phyloP scores from a whole-genome alignment of 2,888 invertebrate species.

The Aphodius granarius region DNA sequence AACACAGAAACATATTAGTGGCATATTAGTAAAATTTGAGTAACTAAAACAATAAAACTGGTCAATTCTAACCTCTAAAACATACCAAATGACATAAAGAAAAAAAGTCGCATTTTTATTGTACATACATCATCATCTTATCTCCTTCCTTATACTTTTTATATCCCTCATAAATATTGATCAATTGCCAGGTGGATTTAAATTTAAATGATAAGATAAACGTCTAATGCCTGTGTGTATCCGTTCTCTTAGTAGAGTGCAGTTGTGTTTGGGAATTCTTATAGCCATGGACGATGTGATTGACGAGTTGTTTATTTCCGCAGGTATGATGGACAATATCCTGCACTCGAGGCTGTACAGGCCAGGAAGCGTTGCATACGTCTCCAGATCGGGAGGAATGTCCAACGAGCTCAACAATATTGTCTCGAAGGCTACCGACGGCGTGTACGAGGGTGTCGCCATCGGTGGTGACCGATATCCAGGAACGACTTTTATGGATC shows the following conservation, averaged over 20 bases:
- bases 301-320: slow-evolving; percentile 5
- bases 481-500: slow-evolving; percentile 97
- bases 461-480: slow-evolving; percentile 98
- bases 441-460: slow-evolving; percentile 96
- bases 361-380: slow-evolving; percentile 96
- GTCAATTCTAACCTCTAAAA: no score
- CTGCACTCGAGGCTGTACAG: slow-evolving; percentile 95
- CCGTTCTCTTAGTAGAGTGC: not conserved
- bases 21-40: no score
- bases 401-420: slow-evolving; percentile 99
- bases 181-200: not conserved
- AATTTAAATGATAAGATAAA: not conserved
- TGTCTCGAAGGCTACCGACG: slow-evolving; percentile 93
- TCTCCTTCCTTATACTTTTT: not conserved
- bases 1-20: no score
- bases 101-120: no score
- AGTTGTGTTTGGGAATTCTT: not conserved
- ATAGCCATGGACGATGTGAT: not conserved
- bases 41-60: no score
- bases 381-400: slow-evolving; percentile 99
- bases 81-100: no score
- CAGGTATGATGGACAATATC: slow-evolving; percentile 95
- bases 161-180: not conserved
- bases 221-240: not conserved
- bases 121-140: not conserved